Evolutionary conservation across 2,113 vertebrate genomes (phyloP).

Genomic region (Illadopsis cleaveri): DNA sequence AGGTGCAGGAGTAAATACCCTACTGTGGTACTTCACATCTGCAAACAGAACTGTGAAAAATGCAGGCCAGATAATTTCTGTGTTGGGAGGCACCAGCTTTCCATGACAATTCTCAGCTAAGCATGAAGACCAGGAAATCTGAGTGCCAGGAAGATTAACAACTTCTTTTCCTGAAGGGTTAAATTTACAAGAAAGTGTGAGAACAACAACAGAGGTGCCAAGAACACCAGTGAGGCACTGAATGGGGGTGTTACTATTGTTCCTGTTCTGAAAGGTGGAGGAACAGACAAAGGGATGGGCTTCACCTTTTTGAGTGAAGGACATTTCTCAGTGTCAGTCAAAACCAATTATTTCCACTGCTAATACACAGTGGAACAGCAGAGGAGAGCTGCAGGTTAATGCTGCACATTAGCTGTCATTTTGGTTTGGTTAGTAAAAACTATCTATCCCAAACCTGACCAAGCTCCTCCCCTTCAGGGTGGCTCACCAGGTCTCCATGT

Average conservation of each 20-base stretch:
- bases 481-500: not conserved
- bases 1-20: not conserved
- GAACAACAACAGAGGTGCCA: not conserved
- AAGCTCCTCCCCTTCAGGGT: not conserved
- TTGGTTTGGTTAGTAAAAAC: not conserved
- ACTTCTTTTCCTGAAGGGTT: not conserved
- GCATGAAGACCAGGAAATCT: not conserved
- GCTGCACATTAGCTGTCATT: not conserved
- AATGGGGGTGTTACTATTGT: not conserved
- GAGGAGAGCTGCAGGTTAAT: not conserved
- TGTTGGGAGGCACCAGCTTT: not conserved
- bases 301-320: not conserved
- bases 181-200: not conserved
- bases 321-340: not conserved
- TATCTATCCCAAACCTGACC: not conserved
- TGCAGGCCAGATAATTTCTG: not conserved
- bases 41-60: not conserved
- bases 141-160: not conserved
- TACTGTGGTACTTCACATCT: not conserved
- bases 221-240: fast-evolving
- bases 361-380: not conserved
- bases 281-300: not conserved
- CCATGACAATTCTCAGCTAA: not conserved
- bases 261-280: not conserved
- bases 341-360: not conserved